Evolutionary conservation across 2,888 invertebrate genomes (phyloP).

Genomic region (Lomographa bimaculata): DNA sequence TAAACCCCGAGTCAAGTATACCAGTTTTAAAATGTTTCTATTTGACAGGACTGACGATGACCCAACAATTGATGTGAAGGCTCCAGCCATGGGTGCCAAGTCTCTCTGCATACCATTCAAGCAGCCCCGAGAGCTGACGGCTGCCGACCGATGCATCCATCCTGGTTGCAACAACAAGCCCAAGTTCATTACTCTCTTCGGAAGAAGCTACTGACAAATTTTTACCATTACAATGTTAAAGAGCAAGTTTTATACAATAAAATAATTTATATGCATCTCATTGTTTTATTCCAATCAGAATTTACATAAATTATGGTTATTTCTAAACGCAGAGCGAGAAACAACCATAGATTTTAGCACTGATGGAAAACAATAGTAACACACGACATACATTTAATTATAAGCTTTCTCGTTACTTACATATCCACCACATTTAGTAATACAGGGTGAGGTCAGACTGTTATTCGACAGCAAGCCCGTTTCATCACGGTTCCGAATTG

Average conservation of each 20-base stretch:
- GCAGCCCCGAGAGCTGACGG: conserved; percentile 87
- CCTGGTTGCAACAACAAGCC: conserved; percentile 92
- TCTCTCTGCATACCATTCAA: conserved; percentile 98
- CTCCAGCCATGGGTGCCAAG: conserved; percentile 99
- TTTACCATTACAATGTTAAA: conserved; percentile 21
- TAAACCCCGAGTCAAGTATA: too few species aligned
- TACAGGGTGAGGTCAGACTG: too few species aligned
- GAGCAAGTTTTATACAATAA: conserved; percentile 42
- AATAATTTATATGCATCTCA: conserved; percentile 40
- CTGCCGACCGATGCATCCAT: conserved; percentile 91
- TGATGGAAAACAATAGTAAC: too few species aligned
- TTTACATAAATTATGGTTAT: too few species aligned
- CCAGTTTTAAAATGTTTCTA: too few species aligned
- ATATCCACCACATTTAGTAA: too few species aligned
- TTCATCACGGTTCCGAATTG: too few species aligned
- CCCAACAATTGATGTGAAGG: conserved; percentile 86
- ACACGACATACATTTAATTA: too few species aligned
- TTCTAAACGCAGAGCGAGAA: too few species aligned
- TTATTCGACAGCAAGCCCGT: too few species aligned
- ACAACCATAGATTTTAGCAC: too few species aligned
- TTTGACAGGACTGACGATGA: conserved; percentile 87
- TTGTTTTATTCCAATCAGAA: conserved; percentile 30
- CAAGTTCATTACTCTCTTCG: conserved; percentile 95
- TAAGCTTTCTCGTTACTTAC: too few species aligned
- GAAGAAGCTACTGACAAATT: conserved; percentile 92